Evolutionary conservation across 2,888 invertebrate species (phyloP), one percentile per base, ranked within the genome.

Genomic region (Callinectes sapidus): DNA sequence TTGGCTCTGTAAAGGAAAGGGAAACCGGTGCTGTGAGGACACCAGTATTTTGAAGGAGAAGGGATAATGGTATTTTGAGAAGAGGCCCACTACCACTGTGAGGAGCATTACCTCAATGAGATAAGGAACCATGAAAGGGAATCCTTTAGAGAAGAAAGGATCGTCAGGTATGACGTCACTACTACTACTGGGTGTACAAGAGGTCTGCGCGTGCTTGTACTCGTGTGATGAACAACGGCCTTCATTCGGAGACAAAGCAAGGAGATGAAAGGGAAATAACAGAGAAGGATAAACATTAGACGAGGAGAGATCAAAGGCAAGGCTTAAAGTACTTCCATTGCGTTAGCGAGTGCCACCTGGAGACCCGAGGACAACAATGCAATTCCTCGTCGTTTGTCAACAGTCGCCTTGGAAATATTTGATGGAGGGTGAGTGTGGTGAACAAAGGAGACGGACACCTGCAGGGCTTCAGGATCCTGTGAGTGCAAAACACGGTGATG

Each of bases 281-380:
- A 81, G 81, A 77, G 71, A 32, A 35, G 81, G 35, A 81, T 81
- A 35, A 81, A 81, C 35, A 81, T 81, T 81, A 81, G 14, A 35
- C 14, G 35, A 35, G 18, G 35, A 35, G 35, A 81, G 32, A 81
- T 81, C 35, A 35, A 35, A 81, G 81, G 35, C 35, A 16, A 35
- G 81, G 35, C 81, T 81, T 35, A 13, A 81, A 81, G 35, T 32
- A 81, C 71, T 71, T 71, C n/a, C 71, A n/a, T 71, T 71, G 71
- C 71, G 23, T 23, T 28, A 71, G 71, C n/a, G 71, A 71, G 71
- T 71, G 28, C 71, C 13, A 71, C 28, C 28, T 71, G 71, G 71
- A 71, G 28, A n/a, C 71, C 71, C n/a, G 71, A 71, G 28, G 28
- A 71, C 71, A 71, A 71, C 71, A 71, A 71, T 71, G 71, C 71